phyloP scores from a whole-genome alignment of 2,113 vertebrate species.

The Zapornia atra region DNA sequence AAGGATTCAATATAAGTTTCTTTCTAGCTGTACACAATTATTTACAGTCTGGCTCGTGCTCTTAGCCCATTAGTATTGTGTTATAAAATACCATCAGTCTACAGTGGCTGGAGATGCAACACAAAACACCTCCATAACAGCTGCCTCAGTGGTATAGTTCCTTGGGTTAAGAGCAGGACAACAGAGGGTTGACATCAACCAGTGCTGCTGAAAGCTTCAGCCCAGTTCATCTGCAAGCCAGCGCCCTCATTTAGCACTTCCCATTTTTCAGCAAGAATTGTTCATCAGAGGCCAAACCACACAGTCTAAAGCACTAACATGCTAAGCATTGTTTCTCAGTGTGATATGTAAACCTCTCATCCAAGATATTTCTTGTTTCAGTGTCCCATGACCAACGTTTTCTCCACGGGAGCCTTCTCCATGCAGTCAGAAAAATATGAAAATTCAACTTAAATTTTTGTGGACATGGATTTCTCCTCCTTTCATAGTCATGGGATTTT shows the following conservation, averaged over 20 bases:
- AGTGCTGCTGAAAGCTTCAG: neutral
- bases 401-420: constrained; percentile 1
- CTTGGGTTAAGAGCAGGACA: neutral
- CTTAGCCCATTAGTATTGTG: neutral
- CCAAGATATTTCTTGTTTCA: constrained; percentile 24
- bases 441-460: neutral
- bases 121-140: fast-evolving
- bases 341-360: neutral
- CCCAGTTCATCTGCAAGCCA: neutral
- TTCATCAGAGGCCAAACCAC: constrained; percentile 29
- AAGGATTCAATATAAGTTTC: neutral
- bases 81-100: neutral
- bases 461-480: neutral
- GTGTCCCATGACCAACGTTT: neutral
- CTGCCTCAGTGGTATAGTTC: neutral
- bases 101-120: neutral
- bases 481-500: neutral
- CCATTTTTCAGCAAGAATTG: neutral
- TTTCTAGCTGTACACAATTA: neutral
- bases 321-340: constrained; percentile 24
- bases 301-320: neutral
- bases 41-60: neutral
- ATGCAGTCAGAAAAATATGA: neutral
- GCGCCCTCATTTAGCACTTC: neutral
- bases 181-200: neutral